phyloP scores from a whole-genome alignment of 1,140 invertebrate species.

The Panulirus ornatus region DNA sequence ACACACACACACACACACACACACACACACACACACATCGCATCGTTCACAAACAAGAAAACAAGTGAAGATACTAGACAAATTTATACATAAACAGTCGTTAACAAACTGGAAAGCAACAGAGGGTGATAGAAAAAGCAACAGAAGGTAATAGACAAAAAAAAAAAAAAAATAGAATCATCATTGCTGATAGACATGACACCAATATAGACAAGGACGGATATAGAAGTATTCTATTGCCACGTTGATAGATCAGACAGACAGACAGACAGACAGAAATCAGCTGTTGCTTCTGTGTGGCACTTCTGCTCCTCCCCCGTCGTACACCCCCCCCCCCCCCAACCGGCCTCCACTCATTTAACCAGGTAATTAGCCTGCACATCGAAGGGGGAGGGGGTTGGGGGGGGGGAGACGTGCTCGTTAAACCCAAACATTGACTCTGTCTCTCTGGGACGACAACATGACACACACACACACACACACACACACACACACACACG shows the following conservation, averaged over 20 bases:
- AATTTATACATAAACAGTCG: background rate
- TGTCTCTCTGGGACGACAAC: background rate
- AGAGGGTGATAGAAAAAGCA: background rate
- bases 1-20: constrained; percentile 7
- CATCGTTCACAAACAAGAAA: background rate
- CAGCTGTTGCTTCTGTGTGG: background rate
- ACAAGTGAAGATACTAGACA: background rate
- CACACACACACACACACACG: background rate
- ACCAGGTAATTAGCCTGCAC: background rate
- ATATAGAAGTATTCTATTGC: too few species aligned
- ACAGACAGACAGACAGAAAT: background rate
- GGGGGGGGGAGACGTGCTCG: background rate
- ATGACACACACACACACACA: background rate
- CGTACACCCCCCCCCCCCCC: constrained; percentile 4
- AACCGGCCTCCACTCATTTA: too few species aligned
- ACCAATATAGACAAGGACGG: too few species aligned
- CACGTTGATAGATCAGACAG: background rate
- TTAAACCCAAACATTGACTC: background rate
- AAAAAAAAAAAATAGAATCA: background rate
- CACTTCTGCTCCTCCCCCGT: constrained; percentile 4
- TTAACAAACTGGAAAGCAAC: background rate
- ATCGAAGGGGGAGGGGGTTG: background rate
- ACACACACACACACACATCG: background rate
- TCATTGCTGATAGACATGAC: too few species aligned
- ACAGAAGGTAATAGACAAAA: background rate